Base-by-base conservation (phyloP, 2,888 invertebrate species). In the Noctua fimbriata region DNA sequence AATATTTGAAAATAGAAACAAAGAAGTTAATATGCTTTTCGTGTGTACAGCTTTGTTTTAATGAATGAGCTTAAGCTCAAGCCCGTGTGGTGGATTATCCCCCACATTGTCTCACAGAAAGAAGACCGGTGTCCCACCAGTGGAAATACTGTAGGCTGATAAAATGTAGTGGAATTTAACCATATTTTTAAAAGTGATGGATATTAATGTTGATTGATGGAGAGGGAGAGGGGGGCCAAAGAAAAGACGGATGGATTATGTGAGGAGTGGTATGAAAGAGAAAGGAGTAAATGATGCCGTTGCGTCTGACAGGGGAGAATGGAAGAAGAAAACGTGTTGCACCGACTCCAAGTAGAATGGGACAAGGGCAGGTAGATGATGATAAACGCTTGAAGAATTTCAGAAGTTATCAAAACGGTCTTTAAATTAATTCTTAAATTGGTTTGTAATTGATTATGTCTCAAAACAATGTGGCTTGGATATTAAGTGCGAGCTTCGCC, bases 351-450 rank as follows among this genome's bases (percentile, higher is more conserved):
- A 44, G 44, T 44, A 44, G 44, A 44, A 44, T 44, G 44, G 44
- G 10, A 10, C 44, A 10, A 44, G 10, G 44, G 44, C 44, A 10
- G 44, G 44, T 0, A 10, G 44, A 44, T 5, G 10, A 1, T 44
- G 44, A 73, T 21, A 65, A 16, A 9, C 1, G 2, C 63, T 63
- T 65, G 0, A 16, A 10, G 6, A 52, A 77, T 41, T 24, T 28
- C 63, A 52, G 49, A 49, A 78, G 60, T 21, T n/a, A 49, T 32
- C 77, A 47, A 36, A 24, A 12, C 6, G 5, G 14, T 41, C 7
- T 41, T 60, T 18, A 44, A 69, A n/a, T 63, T 63, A 32, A 36
- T 55, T 79, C 5, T 63, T 32, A 63, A 79, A 49, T 67, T 73
- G 66, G 32, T 72, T 58, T 49, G 5, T 49, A 67, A 67, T 67